These are phyloP conservation scores for Muraenolepis orangiensis DNA, from an alignment of 2,797 vertebrate genomes.

Conservation along the genomic window DNA sequence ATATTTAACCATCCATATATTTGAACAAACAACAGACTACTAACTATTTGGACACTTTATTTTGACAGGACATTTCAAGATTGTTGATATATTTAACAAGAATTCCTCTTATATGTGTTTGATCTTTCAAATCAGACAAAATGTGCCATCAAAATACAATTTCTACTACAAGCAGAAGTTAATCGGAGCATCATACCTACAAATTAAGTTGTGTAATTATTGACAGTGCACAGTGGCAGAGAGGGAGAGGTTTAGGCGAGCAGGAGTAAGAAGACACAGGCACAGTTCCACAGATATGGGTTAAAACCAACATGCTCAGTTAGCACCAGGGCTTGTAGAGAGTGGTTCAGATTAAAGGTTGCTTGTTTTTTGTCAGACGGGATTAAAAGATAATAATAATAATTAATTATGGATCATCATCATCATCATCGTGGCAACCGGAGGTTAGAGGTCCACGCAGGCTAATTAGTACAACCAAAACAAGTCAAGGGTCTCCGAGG, in stretches of 20 bases:
- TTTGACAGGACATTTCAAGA: neutral
- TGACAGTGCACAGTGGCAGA: neutral
- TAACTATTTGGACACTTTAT: neutral
- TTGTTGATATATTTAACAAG: neutral
- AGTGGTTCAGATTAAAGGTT: neutral
- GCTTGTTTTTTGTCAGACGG: neutral
- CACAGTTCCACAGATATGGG: constrained; percentile 32
- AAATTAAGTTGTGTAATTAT: neutral
- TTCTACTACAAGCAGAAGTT: neutral
- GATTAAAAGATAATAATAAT: neutral
- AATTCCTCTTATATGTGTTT: neutral
- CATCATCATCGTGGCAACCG: neutral
- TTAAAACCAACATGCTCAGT: neutral
- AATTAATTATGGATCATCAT: no score
- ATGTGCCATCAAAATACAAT: neutral
- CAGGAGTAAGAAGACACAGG: constrained; percentile 31
- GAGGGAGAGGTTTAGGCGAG: neutral
- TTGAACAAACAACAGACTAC: neutral
- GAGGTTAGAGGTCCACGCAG: neutral
- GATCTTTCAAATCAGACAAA: neutral
- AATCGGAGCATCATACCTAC: neutral
- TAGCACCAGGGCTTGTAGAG: neutral
- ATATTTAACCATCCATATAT: neutral
- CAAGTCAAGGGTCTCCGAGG: neutral
- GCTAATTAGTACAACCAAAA: neutral